Conservation (phyloP, 1,140 invertebrate genomes). For the Penaeus chinensis region DNA sequence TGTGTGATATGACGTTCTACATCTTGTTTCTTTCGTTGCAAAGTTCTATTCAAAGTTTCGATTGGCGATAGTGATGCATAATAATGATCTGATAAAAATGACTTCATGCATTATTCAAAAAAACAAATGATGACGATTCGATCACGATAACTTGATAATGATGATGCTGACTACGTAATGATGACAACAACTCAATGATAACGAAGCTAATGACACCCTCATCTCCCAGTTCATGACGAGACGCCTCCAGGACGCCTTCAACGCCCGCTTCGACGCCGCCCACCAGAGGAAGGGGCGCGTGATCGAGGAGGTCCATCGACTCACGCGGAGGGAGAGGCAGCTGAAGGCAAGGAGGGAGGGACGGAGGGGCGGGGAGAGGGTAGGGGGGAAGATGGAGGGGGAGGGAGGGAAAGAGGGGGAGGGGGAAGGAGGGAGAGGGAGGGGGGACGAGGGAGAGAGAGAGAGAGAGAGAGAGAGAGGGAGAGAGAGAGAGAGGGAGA, state of each 20-base stretch:
- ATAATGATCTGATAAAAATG: too few species aligned
- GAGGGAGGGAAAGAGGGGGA: not conserved
- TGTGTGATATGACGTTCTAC: too few species aligned
- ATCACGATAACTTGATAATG: too few species aligned
- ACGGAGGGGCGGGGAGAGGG: not conserved
- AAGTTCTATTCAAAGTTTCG: too few species aligned
- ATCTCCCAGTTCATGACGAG: slow-evolving; percentile 37
- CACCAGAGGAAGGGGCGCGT: slow-evolving; percentile 47
- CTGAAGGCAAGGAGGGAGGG: slow-evolving; percentile 29
- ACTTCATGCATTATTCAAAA: too few species aligned
- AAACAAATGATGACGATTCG: too few species aligned
- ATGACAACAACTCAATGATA: too few species aligned
- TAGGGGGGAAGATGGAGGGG: not conserved
- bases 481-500: not conserved
- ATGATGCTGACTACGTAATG: too few species aligned
- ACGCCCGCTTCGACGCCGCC: slow-evolving; percentile 37
- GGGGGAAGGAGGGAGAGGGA: not conserved
- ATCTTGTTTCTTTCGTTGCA: too few species aligned
- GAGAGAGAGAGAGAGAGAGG: not conserved
- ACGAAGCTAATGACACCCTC: too few species aligned
- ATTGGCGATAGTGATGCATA: too few species aligned
- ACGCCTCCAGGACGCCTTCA: slow-evolving; percentile 41
- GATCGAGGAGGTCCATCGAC: slow-evolving; percentile 47
- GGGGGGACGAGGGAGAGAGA: too few species aligned
- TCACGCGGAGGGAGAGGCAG: slow-evolving; percentile 24